Base-by-base conservation (phyloP, 2,113 vertebrate species). In the Cairina moschata region DNA sequence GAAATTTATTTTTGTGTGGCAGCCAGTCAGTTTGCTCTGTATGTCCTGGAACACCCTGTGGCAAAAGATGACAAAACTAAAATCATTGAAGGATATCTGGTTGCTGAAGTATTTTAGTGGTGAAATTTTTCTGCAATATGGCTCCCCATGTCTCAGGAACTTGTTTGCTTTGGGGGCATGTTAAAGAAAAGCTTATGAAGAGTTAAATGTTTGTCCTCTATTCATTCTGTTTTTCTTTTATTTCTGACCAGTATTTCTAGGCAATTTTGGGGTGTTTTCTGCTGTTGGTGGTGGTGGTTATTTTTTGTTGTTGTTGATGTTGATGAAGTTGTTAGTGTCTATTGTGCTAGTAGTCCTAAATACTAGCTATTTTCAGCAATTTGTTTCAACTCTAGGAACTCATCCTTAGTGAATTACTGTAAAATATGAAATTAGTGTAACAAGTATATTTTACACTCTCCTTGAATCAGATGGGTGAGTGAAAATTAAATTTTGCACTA, bases 401-500 rank as follows among this genome's bases (percentile, higher is more conserved):
- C 60, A 13, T 63, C 66, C 77, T 91, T 91, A 90, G 91, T 2
- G 7, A 95, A 96, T 92, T 95, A 96, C 65, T 92, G 11, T 54
- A 94, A 96, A 63, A 60, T 71, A 50, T 83, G 59, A 93, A 97
- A 95, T 86, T 75, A 32, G 69, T 94, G 50, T 1, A 1, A 79
- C 81, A 77, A 94, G 69, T 92, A 69, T 91, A 62, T 97, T 96
- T 96, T 95, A 83, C 74, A 84, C 36, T 96, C 77, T 36, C 26
- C 21, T 86, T 86, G 84, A 88, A 94, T 75, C 50, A 52, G 62
- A 93, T 40, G 54, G n/a, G 38, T 14, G 4, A 91, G 48, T 44
- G 78, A 46, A 96, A 95, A 94, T 96, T 88, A 85, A 58, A 83
- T 95, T 91, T 97, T 95, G 54, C 40, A 68, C 32, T 86, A 92